phyloP scores from a whole-genome alignment of 1,140 invertebrate species.

The Caerostris extrusa region DNA sequence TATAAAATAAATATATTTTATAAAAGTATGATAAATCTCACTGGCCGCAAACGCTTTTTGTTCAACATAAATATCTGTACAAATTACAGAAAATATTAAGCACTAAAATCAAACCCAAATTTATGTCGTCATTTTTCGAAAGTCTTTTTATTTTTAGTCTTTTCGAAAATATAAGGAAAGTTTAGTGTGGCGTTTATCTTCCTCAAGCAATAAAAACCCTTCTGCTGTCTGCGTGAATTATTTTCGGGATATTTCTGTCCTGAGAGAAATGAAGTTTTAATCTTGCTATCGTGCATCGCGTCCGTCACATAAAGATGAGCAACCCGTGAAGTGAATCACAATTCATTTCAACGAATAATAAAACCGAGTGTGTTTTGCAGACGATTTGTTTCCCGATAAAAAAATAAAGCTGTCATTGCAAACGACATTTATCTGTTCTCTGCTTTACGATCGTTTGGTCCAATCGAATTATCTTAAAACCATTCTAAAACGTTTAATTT shows the following conservation, averaged over 20 bases:
- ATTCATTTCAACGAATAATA: constrained; percentile 30
- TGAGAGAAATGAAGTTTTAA: constrained; percentile 18
- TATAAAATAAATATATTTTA: too few species aligned
- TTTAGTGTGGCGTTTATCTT: neutral
- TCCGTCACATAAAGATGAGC: neutral
- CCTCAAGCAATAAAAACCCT: neutral
- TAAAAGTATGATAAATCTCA: too few species aligned
- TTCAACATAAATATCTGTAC: too few species aligned
- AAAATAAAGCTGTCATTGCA: constrained; percentile 9
- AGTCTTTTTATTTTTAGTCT: neutral
- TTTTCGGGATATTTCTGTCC: neutral
- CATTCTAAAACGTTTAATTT: neutral
- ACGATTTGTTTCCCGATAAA: constrained; percentile 28
- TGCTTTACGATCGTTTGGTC: neutral
- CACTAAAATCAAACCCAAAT: too few species aligned
- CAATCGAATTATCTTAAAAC: neutral
- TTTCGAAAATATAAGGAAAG: neutral
- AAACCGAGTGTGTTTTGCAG: constrained; percentile 8
- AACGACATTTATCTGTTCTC: neutral
- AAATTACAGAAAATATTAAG: too few species aligned
- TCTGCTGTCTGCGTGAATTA: neutral
- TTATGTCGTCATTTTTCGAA: neutral
- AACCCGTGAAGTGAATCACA: constrained; percentile 20
- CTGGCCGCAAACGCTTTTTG: too few species aligned
- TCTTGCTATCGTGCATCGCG: neutral